Conservation (phyloP, 2,797 vertebrate species). For the Triplophysa bombifrons region DNA sequence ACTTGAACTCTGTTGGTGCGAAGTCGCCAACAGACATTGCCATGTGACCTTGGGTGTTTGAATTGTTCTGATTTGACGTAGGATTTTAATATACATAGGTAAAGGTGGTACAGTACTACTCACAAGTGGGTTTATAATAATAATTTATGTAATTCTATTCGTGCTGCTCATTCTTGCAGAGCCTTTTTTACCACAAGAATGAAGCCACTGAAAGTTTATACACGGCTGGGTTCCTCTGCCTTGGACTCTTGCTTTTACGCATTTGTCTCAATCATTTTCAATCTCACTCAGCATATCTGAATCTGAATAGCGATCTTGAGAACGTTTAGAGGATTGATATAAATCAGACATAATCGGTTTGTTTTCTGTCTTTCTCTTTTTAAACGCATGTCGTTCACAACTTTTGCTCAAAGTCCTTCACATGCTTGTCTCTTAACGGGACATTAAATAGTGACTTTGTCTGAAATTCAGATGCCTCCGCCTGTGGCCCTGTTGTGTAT, state of each 20-base stretch:
- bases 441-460: conserved; percentile 24
- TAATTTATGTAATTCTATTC: background rate
- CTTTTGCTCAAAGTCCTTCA: conserved; percentile 31
- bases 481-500: conserved; percentile 29
- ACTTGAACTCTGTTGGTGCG: background rate
- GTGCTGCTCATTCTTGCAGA: conserved; percentile 15
- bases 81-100: conserved; percentile 11
- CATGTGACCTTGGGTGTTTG: conserved; percentile 3
- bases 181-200: conserved; percentile 48
- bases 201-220: background rate
- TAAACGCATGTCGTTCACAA: conserved; percentile 23
- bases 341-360: background rate
- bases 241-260: background rate
- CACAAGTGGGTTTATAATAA: background rate
- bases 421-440: conserved; percentile 34
- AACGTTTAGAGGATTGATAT: background rate
- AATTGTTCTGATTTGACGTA: conserved; percentile 8
- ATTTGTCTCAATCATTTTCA: background rate
- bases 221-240: conserved; percentile 14
- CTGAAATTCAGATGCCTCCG: conserved; percentile 52
- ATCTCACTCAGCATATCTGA: background rate
- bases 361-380: background rate
- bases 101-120: background rate
- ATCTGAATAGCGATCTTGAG: background rate
- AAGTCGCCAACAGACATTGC: background rate